phyloP scores from a whole-genome alignment of 2,113 vertebrate genomes.

The Falco punctatus region DNA sequence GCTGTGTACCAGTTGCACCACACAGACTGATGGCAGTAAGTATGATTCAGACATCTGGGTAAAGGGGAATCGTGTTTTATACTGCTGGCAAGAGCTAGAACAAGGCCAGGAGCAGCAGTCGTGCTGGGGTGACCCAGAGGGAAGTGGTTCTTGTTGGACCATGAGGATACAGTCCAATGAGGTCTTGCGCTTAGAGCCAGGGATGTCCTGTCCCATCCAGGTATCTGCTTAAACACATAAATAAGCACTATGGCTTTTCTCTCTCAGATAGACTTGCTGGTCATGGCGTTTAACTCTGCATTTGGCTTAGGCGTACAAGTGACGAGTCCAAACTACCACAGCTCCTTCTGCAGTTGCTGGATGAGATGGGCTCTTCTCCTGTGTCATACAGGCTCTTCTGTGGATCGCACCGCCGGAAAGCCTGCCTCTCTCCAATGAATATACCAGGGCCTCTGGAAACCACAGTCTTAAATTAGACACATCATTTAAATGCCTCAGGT shows the following conservation, averaged over 20 bases:
- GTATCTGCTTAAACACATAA: neutral
- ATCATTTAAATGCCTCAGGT: neutral
- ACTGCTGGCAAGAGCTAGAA: neutral
- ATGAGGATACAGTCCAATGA: neutral
- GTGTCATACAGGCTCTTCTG: neutral
- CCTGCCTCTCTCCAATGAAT: neutral
- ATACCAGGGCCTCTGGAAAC: neutral
- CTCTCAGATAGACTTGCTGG: neutral
- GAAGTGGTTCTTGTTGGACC: neutral
- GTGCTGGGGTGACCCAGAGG: neutral
- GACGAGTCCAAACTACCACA: neutral
- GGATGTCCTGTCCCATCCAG: neutral
- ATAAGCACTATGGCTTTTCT: neutral
- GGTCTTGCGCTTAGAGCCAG: neutral
- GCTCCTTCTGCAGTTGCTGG: constrained; percentile 27
- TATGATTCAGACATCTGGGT: neutral
- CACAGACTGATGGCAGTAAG: neutral
- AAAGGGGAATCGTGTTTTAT: neutral
- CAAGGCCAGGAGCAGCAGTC: neutral
- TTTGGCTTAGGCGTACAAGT: neutral
- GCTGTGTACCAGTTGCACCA: neutral
- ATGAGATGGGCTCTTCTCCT: neutral
- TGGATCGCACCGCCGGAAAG: rapidly evolving
- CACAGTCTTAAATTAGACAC: neutral
- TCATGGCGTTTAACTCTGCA: neutral